Conservation (phyloP, 2,888 invertebrate species). For the Disparrhopalites patrizii region DNA sequence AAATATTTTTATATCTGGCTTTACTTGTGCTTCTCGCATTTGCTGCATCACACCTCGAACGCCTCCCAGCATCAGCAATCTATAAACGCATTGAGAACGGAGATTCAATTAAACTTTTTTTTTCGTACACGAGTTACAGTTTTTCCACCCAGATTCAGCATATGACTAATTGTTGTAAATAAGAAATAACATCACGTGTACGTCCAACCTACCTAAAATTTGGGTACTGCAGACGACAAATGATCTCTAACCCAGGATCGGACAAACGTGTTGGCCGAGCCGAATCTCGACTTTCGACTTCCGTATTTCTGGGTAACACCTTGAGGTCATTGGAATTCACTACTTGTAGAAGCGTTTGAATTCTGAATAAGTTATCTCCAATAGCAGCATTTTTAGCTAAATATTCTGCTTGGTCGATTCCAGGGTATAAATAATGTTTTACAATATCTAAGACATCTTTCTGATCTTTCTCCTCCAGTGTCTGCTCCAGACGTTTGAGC, state of each 20-base stretch:
- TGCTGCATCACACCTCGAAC: slow-evolving; percentile 67
- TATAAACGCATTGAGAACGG: slow-evolving; percentile 34
- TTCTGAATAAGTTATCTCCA: not conserved
- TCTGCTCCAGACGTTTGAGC: not conserved
- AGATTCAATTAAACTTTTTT: not conserved
- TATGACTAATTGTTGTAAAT: not conserved
- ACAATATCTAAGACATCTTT: not conserved
- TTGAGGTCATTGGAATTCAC: not conserved
- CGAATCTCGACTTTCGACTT: slow-evolving; percentile 5
- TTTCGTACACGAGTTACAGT: not conserved
- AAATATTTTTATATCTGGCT: slow-evolving; percentile 74
- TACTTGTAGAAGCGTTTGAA: not conserved
- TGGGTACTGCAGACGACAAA: not conserved
- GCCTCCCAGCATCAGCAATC: slow-evolving; percentile 76
- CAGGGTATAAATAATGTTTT: not conserved
- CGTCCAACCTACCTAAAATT: not conserved
- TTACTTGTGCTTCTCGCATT: slow-evolving; percentile 65
- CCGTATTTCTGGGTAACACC: not conserved
- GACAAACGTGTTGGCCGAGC: not conserved
- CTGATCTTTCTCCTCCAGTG: not conserved
- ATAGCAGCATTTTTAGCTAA: not conserved
- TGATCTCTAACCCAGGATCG: not conserved
- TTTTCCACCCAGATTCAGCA: too few relatives aligned
- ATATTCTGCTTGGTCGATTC: not conserved
- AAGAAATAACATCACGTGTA: too few relatives aligned